Evolutionary conservation across 2,888 invertebrate species (phyloP).

Genomic region (Noctua comes): DNA sequence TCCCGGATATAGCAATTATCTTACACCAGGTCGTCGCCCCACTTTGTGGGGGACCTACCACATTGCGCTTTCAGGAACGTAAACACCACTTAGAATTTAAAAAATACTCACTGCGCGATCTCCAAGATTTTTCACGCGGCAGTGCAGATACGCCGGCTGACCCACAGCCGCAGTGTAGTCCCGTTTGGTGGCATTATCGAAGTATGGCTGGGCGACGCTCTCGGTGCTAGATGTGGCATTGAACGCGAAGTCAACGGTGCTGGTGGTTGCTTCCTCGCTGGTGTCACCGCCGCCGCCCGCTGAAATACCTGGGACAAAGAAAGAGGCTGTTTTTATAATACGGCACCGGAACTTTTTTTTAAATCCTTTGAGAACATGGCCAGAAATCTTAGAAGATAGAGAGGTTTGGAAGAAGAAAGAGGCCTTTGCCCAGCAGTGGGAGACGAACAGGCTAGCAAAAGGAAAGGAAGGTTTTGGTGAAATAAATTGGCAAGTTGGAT

Average conservation of each 20-base stretch:
- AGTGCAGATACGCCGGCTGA: conserved; percentile 95
- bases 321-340: not conserved
- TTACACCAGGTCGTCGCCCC: not conserved
- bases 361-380: no score
- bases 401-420: no score
- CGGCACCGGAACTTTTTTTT: no score
- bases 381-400: not conserved
- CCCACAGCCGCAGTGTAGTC: conserved; percentile 96
- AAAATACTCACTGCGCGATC: conserved; percentile 93
- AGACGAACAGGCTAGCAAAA: no score
- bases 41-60: not conserved
- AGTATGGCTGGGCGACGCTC: conserved; percentile 95
- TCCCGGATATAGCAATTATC: not conserved
- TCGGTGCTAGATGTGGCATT: conserved; percentile 84
- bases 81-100: not conserved
- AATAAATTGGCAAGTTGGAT: not conserved
- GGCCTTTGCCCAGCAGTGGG: not conserved
- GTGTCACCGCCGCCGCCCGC: conserved; percentile 80
- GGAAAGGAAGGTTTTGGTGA: no score
- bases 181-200: conserved; percentile 95
- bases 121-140: conserved; percentile 95
- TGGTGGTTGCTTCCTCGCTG: conserved; percentile 69
- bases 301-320: conserved; percentile 76
- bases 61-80: not conserved
- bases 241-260: conserved; percentile 68